Base-by-base conservation (phyloP, 2,113 vertebrate species). In the Bungarus multicinctus region DNA sequence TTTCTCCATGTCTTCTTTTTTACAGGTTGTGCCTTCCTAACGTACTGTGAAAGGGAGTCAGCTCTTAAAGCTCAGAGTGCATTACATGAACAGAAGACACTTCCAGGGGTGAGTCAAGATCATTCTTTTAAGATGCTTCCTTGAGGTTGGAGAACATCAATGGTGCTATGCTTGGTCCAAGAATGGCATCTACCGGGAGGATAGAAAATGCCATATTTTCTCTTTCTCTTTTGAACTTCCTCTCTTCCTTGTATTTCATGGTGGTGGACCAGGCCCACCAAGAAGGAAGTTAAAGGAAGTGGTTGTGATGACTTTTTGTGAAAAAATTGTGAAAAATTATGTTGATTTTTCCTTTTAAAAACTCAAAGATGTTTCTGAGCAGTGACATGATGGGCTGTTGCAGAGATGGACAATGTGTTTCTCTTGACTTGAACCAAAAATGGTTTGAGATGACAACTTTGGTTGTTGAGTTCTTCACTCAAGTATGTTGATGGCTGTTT, bases 11-110 rank as follows among this genome's bases (percentile, higher is more conserved):
- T 53, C 16, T 34, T 96, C 97, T 57, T 88, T 25, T 95, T 96
- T 94, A 30, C 96, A 98, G 98, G 98, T 97, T 98, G 98, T 96
- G 98, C 98, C 96, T 98, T 98, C 97, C 97, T 98, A 97, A 98
- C 98, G 89, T 98, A 98, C 97, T 98, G 98, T 95, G 98, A 98
- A 97, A 97, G 98, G 95, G 98, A 98, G 96, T 98, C 98, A 94
- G 98, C 98, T 95, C 96, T 98, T 95, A 98, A 98, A 97, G 98
- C 98, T 96, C 98, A 98, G 97, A 98, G 98, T 7, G 98, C 98
- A 60, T 96, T 98, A 95, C 98, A 98, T 93, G 98, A 98, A 96
- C 98, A 98, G 97, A 98, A 98, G 98, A 98, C 98, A 30, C 97
- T 98, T 94, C 98, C 98, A 11, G 98, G 98, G 98, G 98, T 98